Conservation (phyloP, 2,797 vertebrate genomes). For the Australoheros facetus region DNA sequence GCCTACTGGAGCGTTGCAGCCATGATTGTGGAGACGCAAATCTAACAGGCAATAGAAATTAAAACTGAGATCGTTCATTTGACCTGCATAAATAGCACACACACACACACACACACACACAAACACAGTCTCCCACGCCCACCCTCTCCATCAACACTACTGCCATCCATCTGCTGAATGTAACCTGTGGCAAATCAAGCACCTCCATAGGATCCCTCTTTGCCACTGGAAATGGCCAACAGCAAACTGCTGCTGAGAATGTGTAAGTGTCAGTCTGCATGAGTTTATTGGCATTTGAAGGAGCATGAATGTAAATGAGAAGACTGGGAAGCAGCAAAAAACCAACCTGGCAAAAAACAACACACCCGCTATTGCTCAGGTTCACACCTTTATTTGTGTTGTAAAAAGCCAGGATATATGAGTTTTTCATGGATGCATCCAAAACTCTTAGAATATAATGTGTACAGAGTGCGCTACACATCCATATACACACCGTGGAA, state of each 20-base stretch:
- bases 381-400: conserved; percentile 50
- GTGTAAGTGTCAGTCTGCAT: conserved; percentile 47
- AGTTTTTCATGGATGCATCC: neutral
- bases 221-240: conserved; percentile 26
- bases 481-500: conserved; percentile 7
- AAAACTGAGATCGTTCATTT: conserved; percentile 47
- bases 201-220: conserved; percentile 52
- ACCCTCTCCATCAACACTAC: conserved; percentile 22
- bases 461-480: neutral
- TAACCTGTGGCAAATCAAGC: conserved; percentile 70
- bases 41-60: conserved; percentile 50
- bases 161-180: conserved; percentile 41
- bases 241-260: conserved; percentile 42
- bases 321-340: conserved; percentile 55
- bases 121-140: neutral
- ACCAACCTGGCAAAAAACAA: conserved; percentile 47
- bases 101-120: accelerated
- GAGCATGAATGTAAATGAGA: conserved; percentile 65
- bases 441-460: conserved; percentile 17
- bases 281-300: conserved; percentile 58
- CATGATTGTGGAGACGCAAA: conserved; percentile 64
- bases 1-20: conserved; percentile 50
- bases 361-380: conserved; percentile 31
- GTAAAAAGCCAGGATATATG: conserved; percentile 2
- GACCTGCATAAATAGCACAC: conserved; percentile 56